phyloP scores from a whole-genome alignment of 2,113 vertebrate species.

The Menidia beryllina region DNA sequence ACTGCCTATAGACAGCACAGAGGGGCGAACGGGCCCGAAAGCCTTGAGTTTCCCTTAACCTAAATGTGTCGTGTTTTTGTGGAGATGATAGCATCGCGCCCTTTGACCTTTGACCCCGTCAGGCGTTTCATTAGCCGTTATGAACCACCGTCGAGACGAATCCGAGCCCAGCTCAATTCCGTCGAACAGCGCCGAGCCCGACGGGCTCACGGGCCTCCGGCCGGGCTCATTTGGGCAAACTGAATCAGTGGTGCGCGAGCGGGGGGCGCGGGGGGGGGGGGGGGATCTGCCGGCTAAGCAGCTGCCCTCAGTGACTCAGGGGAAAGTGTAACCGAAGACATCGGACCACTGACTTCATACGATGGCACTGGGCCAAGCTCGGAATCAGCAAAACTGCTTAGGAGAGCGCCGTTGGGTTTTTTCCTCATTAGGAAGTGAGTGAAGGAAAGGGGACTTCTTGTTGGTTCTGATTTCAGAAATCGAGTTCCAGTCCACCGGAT shows the following conservation, averaged over 20 bases:
- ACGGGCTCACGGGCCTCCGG: conserved; percentile 20
- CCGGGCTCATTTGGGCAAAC: conserved; percentile 19
- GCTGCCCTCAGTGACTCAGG: conserved; percentile 52
- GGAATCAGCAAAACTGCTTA: conserved; percentile 23
- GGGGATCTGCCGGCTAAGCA: conserved; percentile 34
- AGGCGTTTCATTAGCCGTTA: conserved; percentile 37
- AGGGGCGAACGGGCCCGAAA: neutral
- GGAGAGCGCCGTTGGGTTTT: neutral
- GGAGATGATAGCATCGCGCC: too few relatives aligned
- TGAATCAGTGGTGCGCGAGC: conserved; percentile 1
- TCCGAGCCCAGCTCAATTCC: conserved; percentile 19
- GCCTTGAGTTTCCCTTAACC: neutral
- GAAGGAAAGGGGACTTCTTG: neutral
- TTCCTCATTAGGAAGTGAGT: neutral
- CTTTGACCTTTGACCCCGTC: too few relatives aligned
- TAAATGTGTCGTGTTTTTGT: too few relatives aligned
- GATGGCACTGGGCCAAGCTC: conserved; percentile 10
- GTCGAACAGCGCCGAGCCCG: conserved; percentile 32
- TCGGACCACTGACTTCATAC: conserved; percentile 45
- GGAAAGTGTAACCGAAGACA: conserved; percentile 21
- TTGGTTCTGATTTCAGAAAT: conserved; percentile 23
- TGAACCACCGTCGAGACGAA: conserved; percentile 48
- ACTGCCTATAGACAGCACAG: neutral
- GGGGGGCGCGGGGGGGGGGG: neutral
- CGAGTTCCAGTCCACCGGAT: neutral